A percentile compares a stretch with the other conserved stretches of the same genome.
These are phyloP conservation scores for Philonicus albiceps DNA, from an alignment of 2,888 invertebrate genomes.

Conservation along the genomic window DNA sequence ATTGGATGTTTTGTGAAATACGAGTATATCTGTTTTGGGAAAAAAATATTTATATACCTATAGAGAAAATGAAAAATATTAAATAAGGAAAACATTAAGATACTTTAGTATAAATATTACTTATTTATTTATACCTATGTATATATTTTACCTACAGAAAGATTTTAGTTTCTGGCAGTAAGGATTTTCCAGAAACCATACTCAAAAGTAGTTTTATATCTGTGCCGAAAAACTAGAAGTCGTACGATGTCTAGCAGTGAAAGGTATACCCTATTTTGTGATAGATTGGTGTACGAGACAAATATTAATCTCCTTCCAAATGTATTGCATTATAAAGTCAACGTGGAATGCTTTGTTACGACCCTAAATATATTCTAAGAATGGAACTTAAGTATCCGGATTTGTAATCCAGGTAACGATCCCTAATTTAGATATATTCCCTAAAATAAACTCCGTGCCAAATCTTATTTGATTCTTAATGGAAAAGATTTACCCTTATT, in stretches of 20 bases:
- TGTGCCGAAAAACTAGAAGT: no score
- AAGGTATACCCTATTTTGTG: neutral
- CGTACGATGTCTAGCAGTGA: neutral
- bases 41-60: neutral
- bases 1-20: neutral
- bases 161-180: no score
- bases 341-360: neutral
- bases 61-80: neutral
- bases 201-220: no score
- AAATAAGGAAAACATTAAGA: neutral
- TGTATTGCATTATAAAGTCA: neutral
- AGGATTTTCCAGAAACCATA: no score
- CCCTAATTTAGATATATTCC: neutral
- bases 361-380: neutral
- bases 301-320: neutral
- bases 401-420: neutral
- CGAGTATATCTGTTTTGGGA: neutral
- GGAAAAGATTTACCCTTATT: neutral
- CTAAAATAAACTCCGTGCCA: neutral
- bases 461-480: neutral
- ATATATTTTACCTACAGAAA: neutral
- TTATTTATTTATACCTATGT: neutral
- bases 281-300: neutral
- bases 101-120: neutral
- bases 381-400: neutral